These are phyloP conservation scores for Cervus canadensis DNA, from an alignment of 2,113 vertebrate genomes.

Conservation along the genomic window DNA sequence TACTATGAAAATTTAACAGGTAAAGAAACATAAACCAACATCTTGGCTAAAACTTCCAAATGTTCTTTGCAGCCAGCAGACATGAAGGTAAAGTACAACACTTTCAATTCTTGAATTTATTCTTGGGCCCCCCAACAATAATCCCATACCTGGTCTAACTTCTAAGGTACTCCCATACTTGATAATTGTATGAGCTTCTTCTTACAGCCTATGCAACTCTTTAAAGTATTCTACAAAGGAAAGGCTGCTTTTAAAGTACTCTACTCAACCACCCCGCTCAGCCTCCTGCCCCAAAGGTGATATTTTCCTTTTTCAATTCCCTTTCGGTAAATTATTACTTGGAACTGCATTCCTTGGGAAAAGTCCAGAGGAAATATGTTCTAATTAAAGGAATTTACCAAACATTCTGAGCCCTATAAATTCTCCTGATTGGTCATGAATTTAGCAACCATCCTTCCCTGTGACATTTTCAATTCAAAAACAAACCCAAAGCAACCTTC, in stretches of 20 bases:
- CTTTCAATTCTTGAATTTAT: background rate
- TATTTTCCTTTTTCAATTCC: conserved; percentile 12
- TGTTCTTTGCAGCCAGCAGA: background rate
- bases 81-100: background rate
- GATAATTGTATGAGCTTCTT: background rate
- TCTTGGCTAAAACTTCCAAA: conserved; percentile 37
- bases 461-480: conserved; percentile 39
- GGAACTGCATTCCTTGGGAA: background rate
- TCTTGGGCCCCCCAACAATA: background rate
- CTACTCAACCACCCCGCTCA: background rate
- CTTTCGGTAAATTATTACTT: conserved; percentile 7
- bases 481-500: conserved; percentile 12
- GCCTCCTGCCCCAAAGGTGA: background rate
- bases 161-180: background rate
- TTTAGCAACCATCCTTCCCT: background rate
- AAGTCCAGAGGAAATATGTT: conserved; percentile 5
- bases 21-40: conserved; percentile 6
- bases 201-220: background rate
- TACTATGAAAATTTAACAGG: conserved; percentile 7
- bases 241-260: background rate
- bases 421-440: conserved; percentile 17
- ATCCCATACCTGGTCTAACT: background rate
- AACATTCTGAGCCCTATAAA: conserved; percentile 29
- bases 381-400: conserved; percentile 16
- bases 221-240: background rate